These are phyloP conservation scores for Promerops cafer DNA, from an alignment of 2,113 vertebrate genomes.

Conservation along the genomic window DNA sequence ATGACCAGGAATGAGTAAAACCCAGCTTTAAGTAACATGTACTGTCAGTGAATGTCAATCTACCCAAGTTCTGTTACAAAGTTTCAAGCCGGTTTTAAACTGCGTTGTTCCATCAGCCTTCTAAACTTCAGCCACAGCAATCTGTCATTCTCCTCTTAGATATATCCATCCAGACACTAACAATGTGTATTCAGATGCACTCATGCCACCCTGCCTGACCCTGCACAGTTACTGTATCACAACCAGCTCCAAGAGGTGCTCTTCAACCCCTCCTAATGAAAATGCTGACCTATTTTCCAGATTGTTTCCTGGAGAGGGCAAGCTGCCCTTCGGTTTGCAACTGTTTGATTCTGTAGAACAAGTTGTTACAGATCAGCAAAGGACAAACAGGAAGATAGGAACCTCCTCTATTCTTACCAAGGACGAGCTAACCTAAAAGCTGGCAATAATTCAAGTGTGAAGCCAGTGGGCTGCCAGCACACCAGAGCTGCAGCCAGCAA, in stretches of 20 bases:
- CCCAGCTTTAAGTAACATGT: not conserved
- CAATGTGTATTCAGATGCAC: not conserved
- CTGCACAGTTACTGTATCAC: not conserved
- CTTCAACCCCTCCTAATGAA: not conserved
- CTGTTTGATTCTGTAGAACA: not conserved
- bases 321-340: not conserved
- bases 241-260: not conserved
- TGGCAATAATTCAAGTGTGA: not conserved
- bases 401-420: not conserved
- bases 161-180: not conserved
- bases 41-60: not conserved
- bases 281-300: not conserved
- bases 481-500: not conserved
- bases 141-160: not conserved
- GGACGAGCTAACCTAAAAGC: not conserved
- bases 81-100: not conserved
- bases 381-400: not conserved
- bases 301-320: not conserved
- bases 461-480: not conserved
- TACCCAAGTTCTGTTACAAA: not conserved
- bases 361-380: not conserved
- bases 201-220: not conserved
- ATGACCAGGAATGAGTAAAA: not conserved
- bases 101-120: not conserved
- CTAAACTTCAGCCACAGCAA: not conserved